A percentile compares a stretch with the other conserved stretches of the same genome.
Evolutionary conservation across 2,888 invertebrate species (phyloP).

Genomic region (Aleiodes testaceus): DNA sequence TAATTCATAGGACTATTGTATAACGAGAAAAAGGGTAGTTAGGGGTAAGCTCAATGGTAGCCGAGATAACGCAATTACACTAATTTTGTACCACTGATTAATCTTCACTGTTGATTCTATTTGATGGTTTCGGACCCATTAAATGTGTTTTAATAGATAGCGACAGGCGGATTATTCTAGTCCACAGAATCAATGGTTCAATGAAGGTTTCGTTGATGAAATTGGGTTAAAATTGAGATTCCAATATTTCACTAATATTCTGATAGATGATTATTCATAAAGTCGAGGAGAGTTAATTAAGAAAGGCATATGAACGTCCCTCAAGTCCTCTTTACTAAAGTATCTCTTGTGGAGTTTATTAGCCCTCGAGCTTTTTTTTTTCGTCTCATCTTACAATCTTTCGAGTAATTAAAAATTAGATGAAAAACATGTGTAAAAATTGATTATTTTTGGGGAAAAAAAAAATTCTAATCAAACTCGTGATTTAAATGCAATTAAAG

Average conservation of each 20-base stretch:
- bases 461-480: too few relatives aligned
- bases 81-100: neutral
- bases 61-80: slow-evolving; percentile 11
- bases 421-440: too few relatives aligned
- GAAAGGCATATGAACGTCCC: too few relatives aligned
- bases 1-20: neutral
- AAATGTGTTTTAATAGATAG: neutral
- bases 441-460: too few relatives aligned
- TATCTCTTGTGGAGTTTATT: neutral
- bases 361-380: neutral
- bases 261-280: neutral
- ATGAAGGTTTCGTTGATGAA: neutral
- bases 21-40: neutral
- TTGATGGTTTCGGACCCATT: neutral
- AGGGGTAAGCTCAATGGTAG: neutral
- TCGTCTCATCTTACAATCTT: neutral
- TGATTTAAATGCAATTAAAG: neutral
- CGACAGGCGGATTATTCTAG: neutral
- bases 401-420: neutral
- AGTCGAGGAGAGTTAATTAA: too few relatives aligned
- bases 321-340: neutral
- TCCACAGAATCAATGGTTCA: neutral
- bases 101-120: neutral
- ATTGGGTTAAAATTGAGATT: neutral
- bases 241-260: neutral